phyloP scores from a whole-genome alignment of 2,888 invertebrate genomes.

The Epinotia nisella region DNA sequence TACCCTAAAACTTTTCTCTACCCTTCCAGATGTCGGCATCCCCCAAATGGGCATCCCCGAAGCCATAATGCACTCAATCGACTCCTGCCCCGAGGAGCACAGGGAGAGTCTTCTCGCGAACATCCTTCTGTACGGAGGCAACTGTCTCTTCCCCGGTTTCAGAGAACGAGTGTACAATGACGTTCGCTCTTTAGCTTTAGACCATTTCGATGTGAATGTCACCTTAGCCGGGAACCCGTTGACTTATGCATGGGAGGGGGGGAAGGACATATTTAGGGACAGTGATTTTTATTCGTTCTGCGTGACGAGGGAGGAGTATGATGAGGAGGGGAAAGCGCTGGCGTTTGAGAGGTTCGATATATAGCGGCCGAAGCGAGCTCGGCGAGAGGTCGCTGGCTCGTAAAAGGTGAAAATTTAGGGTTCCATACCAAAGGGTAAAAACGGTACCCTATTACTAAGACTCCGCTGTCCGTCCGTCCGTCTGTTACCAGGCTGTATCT shows the following conservation, averaged over 20 bases:
- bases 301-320: constrained; percentile 94
- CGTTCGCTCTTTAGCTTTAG: constrained; percentile 90
- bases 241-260: constrained; percentile 96
- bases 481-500: too few relatives aligned
- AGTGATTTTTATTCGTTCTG: constrained; percentile 89
- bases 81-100: constrained; percentile 89
- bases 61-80: constrained; percentile 91
- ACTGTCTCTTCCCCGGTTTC: constrained; percentile 92
- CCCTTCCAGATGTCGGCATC: constrained; percentile 91
- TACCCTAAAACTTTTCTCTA: not conserved
- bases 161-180: constrained; percentile 87
- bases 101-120: constrained; percentile 92
- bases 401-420: constrained; percentile 49
- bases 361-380: constrained; percentile 76
- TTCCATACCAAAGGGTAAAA: too few relatives aligned
- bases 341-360: constrained; percentile 85
- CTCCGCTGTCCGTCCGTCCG: too few relatives aligned
- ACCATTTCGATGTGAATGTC: constrained; percentile 91
- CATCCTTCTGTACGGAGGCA: constrained; percentile 94
- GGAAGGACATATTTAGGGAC: constrained; percentile 89
- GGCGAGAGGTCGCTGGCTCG: constrained; percentile 66
- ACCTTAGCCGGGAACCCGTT: constrained; percentile 87
- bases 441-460: too few relatives aligned
- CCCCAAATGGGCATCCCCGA: constrained; percentile 96
- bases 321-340: constrained; percentile 90